phyloP scores from a whole-genome alignment of 1,140 invertebrate genomes.

The Temnothorax nylanderi region DNA sequence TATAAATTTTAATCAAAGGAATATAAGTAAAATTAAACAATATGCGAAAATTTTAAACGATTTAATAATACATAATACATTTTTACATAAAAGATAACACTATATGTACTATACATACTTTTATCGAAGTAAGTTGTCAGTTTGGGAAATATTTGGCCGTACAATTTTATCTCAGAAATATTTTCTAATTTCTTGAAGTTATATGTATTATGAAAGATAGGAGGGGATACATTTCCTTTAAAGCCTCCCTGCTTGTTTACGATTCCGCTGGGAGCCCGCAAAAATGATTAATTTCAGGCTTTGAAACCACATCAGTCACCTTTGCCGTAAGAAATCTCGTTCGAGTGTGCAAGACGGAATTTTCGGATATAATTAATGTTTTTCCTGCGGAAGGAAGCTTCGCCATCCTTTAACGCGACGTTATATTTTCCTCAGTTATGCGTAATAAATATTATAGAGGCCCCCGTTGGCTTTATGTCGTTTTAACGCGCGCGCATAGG shows the following conservation, averaged over 20 bases:
- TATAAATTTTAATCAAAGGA: not conserved
- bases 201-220: constrained; percentile 27
- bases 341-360: not conserved
- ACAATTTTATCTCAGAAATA: constrained; percentile 23
- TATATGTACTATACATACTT: not conserved
- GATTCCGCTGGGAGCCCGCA: constrained; percentile 7
- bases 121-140: not conserved
- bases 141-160: constrained; percentile 16
- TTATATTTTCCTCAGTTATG: constrained; percentile 2
- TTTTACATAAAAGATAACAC: not conserved
- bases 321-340: not conserved
- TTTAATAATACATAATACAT: not conserved
- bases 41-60: not conserved
- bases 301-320: constrained; percentile 6
- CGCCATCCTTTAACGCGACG: not conserved
- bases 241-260: constrained; percentile 37
- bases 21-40: constrained; percentile 4
- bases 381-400: not conserved
- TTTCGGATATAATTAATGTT: constrained; percentile 43
- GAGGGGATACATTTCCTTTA: constrained; percentile 16
- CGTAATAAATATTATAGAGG: constrained; percentile 40
- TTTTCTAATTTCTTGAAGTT: constrained; percentile 24
- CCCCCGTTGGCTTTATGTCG: not conserved
- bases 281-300: constrained; percentile 43
- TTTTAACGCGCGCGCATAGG: not conserved